Evolutionary conservation across 2,888 invertebrate species (phyloP).

Genomic region (Habrosyne pyritoides): DNA sequence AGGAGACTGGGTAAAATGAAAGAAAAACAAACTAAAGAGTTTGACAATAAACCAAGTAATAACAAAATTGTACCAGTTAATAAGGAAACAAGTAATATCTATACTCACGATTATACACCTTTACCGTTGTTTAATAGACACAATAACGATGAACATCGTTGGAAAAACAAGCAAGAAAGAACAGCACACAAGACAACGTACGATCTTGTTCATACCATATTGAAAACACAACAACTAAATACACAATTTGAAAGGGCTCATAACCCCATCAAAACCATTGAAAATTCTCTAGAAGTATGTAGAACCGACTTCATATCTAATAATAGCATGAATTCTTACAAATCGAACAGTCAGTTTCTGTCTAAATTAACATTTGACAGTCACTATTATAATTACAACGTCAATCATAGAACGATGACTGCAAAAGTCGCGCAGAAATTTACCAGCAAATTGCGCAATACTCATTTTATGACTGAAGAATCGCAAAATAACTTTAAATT

Average conservation of each 20-base stretch:
- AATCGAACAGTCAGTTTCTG: conserved; percentile 1
- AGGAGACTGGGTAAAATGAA: conserved; percentile 21
- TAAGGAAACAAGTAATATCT: conserved; percentile 32
- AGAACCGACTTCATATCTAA: conserved; percentile 1
- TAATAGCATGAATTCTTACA: neutral
- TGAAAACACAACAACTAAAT: conserved; percentile 34
- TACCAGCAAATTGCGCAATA: conserved; percentile 16
- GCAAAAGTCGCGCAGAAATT: conserved; percentile 8
- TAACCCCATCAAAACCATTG: neutral
- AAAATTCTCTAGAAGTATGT: neutral
- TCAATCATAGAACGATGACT: neutral
- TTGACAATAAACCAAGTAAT: conserved; percentile 22
- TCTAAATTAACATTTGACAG: conserved; percentile 52
- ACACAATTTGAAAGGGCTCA: neutral
- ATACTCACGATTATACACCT: conserved; percentile 32
- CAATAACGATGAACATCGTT: conserved; percentile 4
- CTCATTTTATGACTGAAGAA: conserved; percentile 42
- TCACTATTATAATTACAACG: conserved; percentile 37
- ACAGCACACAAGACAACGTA: conserved; percentile 49
- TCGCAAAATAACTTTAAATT: conserved; percentile 48
- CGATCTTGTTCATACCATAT: conserved; percentile 60
- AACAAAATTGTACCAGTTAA: conserved; percentile 28
- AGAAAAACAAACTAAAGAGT: conserved; percentile 31
- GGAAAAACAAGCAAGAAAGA: conserved; percentile 14
- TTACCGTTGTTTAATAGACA: conserved; percentile 7